These are phyloP conservation scores for Platichthys flesus DNA, from an alignment of 2,113 vertebrate species.

Conservation along the genomic window DNA sequence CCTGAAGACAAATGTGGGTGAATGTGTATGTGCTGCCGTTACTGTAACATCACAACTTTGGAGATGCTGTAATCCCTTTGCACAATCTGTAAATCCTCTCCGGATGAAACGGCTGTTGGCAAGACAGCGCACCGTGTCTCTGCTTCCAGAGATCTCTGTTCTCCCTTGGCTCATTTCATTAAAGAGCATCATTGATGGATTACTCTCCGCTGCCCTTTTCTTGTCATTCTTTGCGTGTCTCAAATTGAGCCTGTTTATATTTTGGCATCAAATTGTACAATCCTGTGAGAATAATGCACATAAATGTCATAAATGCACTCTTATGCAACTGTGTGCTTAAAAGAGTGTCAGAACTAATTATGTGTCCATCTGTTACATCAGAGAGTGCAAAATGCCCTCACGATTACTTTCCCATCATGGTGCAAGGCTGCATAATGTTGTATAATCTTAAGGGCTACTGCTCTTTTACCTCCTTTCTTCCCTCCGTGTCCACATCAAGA, in stretches of 20 bases:
- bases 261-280: constrained; percentile 32
- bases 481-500: neutral
- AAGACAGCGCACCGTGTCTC: constrained; percentile 29
- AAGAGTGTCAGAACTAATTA: constrained; percentile 27
- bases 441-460: constrained; percentile 41
- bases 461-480: neutral
- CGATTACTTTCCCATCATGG: constrained; percentile 12
- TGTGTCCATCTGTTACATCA: constrained; percentile 40
- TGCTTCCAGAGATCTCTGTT: constrained; percentile 18
- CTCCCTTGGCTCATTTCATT: constrained; percentile 46
- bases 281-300: neutral
- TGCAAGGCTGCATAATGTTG: constrained; percentile 42
- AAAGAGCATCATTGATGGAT: constrained; percentile 58
- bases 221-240: constrained; percentile 37
- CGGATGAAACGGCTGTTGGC: constrained; percentile 56
- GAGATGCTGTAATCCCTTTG: constrained; percentile 38
- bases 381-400: constrained; percentile 2
- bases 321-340: constrained; percentile 40
- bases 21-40: neutral
- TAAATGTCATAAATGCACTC: constrained; percentile 1
- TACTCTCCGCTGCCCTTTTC: constrained; percentile 9
- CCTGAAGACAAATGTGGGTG: neutral
- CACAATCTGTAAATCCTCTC: constrained; percentile 54
- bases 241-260: constrained; percentile 38
- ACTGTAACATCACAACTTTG: neutral